Percentiles rank a stretch among this genome's conserved stretches.
phyloP scores from a whole-genome alignment of 2,113 vertebrate genomes.

The Ammodramus savannarum region DNA sequence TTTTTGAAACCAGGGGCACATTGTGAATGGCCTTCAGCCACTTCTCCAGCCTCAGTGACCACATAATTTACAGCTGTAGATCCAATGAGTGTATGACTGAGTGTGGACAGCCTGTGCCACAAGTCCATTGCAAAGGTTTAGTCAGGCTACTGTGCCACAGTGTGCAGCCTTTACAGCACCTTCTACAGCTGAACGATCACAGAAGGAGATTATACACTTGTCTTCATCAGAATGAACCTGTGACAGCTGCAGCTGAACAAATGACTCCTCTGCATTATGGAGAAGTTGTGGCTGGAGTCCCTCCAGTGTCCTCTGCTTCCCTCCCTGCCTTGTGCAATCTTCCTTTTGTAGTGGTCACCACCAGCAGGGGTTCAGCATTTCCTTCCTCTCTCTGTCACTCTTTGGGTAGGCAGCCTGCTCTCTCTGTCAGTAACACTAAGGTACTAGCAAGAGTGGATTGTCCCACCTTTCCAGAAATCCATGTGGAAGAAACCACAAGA shows the following conservation, averaged over 20 bases:
- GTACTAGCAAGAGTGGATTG: not conserved
- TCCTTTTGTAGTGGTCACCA: not conserved
- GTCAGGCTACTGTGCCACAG: not conserved
- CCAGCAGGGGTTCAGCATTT: not conserved
- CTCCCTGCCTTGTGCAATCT: not conserved
- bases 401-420: not conserved
- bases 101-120: not conserved
- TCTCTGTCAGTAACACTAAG: not conserved
- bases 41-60: not conserved
- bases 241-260: not conserved
- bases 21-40: not conserved
- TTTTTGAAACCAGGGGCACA: not conserved
- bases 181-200: not conserved
- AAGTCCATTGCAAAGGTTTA: not conserved
- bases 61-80: not conserved
- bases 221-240: not conserved
- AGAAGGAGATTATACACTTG: not conserved
- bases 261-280: not conserved
- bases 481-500: not conserved
- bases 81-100: not conserved
- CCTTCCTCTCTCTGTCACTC: not conserved
- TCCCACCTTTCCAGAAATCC: not conserved
- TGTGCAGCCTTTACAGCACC: not conserved
- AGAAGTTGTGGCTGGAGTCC: not conserved
- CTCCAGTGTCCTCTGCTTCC: not conserved